Evolutionary conservation across 1,140 invertebrate species (phyloP).

Genomic region (Mycetomoellerius zeteki): DNA sequence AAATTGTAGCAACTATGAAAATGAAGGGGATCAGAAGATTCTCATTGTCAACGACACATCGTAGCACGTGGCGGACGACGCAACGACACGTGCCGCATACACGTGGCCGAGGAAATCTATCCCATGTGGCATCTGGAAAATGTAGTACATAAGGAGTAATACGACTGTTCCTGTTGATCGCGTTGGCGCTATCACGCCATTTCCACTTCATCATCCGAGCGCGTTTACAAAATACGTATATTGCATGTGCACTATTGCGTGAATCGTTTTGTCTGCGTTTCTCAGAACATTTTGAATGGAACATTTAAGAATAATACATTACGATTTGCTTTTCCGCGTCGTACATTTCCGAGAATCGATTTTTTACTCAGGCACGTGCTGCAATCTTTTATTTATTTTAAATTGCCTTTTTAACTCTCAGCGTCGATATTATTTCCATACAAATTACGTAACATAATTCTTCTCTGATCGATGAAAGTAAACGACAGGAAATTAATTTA

Average conservation of each 20-base stretch:
- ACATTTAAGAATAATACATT: not conserved
- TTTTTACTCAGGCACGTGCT: not conserved
- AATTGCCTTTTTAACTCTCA: not conserved
- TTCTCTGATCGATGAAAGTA: not conserved
- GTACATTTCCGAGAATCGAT: not conserved
- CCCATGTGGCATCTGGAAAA: constrained; percentile 72
- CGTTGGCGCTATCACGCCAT: constrained; percentile 25
- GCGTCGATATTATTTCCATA: not conserved
- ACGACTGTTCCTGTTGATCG: constrained; percentile 35
- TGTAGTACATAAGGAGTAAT: constrained; percentile 59
- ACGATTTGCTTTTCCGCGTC: not conserved
- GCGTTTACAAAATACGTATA: constrained; percentile 26
- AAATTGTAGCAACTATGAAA: constrained; percentile 62
- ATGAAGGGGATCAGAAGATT: constrained; percentile 27
- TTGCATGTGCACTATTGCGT: not conserved
- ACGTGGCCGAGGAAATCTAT: constrained; percentile 73
- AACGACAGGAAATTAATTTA: constrained; percentile 13
- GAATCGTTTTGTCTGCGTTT: not conserved
- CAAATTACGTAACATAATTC: constrained; percentile 6
- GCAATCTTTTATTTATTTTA: not conserved
- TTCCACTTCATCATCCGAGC: constrained; percentile 5
- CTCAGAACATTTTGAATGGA: not conserved
- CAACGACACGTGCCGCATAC: constrained; percentile 75
- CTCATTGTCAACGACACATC: constrained; percentile 47
- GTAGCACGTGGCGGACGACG: constrained; percentile 71